Evolutionary conservation across 2,797 vertebrate genomes (phyloP).

Genomic region (Helostoma temminkii): DNA sequence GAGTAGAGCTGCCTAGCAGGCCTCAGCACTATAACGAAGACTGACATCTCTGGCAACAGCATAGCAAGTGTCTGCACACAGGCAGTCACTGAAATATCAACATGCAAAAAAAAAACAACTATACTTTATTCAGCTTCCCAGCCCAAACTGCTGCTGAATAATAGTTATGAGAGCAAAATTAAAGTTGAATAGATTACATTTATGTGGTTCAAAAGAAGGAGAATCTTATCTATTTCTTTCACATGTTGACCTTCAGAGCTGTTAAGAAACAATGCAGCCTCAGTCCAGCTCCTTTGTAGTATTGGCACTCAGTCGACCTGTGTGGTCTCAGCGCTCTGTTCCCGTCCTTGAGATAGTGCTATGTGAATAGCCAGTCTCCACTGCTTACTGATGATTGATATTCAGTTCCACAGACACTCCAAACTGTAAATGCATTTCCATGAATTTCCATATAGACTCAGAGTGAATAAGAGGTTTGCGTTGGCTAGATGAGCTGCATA

Average conservation of each 20-base stretch:
- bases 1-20: constrained; percentile 29
- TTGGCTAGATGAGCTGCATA: constrained; percentile 81
- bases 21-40: constrained; percentile 51
- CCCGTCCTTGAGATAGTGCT: constrained; percentile 71
- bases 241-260: constrained; percentile 72
- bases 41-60: constrained; percentile 59
- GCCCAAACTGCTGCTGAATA: constrained; percentile 15
- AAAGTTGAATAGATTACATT: constrained; percentile 65
- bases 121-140: constrained; percentile 39
- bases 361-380: constrained; percentile 71
- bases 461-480: constrained; percentile 80
- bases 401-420: constrained; percentile 77
- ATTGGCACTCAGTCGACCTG: constrained; percentile 62
- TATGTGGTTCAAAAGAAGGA: constrained; percentile 41
- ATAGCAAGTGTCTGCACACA: constrained; percentile 47
- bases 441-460: constrained; percentile 84
- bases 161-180: constrained; percentile 48
- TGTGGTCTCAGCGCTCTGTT: constrained; percentile 62
- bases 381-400: constrained; percentile 81
- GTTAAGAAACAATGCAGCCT: constrained; percentile 63
- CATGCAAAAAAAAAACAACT: constrained; percentile 21
- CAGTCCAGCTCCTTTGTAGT: constrained; percentile 68
- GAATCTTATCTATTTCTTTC: constrained; percentile 44
- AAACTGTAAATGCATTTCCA: constrained; percentile 81
- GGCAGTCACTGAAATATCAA: constrained; percentile 64